These are phyloP conservation scores for Subacronicta megacephala DNA, from an alignment of 2,888 invertebrate genomes.

Conservation along the genomic window DNA sequence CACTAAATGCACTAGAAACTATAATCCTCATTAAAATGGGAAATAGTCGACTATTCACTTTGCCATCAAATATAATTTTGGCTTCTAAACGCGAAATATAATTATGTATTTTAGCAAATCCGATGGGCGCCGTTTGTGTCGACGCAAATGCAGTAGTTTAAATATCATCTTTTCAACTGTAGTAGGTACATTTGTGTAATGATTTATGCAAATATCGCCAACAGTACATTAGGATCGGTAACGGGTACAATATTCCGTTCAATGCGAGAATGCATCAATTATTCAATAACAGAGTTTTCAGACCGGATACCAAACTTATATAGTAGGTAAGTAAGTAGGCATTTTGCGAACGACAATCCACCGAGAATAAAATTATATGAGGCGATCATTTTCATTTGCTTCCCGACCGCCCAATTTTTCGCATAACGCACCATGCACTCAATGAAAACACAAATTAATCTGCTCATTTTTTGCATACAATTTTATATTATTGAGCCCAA, in stretches of 20 bases:
- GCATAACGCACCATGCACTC: conserved; percentile 87
- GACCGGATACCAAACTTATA: conserved; percentile 25
- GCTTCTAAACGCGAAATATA: conserved; percentile 82
- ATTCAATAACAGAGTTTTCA: conserved; percentile 51
- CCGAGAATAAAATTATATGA: conserved; percentile 78
- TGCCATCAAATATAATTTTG: conserved; percentile 85
- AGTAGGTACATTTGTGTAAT: conserved; percentile 48
- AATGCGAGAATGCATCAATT: conserved; percentile 43
- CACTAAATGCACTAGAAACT: conserved; percentile 88
- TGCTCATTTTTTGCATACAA: conserved; percentile 88
- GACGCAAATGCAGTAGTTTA: conserved; percentile 55
- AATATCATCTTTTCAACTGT: conserved; percentile 53
- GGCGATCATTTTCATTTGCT: conserved; percentile 86
- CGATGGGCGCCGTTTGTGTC: conserved; percentile 45
- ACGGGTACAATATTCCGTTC: conserved; percentile 38
- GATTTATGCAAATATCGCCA: conserved; percentile 55
- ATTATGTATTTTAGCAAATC: conserved; percentile 79
- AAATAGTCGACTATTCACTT: conserved; percentile 86
- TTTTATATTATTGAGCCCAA: conserved; percentile 86
- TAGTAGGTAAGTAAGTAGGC: conserved; percentile 62
- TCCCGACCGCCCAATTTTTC: conserved; percentile 86
- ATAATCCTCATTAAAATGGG: conserved; percentile 88
- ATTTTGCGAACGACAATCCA: conserved; percentile 77
- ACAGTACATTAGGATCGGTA: conserved; percentile 46
- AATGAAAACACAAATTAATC: conserved; percentile 89